These are phyloP conservation scores for Lepilemur septentrionalis DNA, from an alignment of 2,797 vertebrate species.

Conservation along the genomic window DNA sequence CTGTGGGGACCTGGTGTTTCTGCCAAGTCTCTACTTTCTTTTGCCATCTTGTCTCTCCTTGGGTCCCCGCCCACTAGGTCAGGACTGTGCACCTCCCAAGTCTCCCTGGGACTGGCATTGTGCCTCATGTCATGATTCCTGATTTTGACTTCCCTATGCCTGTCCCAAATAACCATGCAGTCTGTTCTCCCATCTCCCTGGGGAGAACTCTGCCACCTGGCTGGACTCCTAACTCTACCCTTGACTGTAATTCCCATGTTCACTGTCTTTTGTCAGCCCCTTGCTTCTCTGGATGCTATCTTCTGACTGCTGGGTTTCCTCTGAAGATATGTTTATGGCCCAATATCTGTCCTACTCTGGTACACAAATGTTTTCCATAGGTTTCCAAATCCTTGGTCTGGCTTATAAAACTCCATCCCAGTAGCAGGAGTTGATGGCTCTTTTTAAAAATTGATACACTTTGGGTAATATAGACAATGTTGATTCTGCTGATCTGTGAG, in stretches of 20 bases:
- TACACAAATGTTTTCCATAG: background rate
- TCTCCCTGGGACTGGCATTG: background rate
- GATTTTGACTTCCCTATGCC: background rate
- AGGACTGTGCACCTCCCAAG: background rate
- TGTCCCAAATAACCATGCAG: background rate
- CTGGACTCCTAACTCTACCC: background rate
- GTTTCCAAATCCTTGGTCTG: background rate
- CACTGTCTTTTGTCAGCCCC: background rate
- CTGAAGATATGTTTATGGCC: background rate
- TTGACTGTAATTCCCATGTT: background rate
- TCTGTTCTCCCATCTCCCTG: background rate
- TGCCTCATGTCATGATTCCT: background rate
- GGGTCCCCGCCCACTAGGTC: background rate
- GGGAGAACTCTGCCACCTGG: background rate
- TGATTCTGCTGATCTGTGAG: too few species aligned
- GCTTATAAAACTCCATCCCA: background rate
- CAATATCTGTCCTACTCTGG: background rate
- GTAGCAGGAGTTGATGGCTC: background rate
- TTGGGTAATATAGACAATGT: too few species aligned
- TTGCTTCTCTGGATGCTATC: background rate
- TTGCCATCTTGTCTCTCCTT: rapidly evolving
- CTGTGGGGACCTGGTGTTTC: background rate
- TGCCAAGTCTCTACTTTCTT: background rate
- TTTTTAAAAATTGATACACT: background rate
- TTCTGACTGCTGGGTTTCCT: background rate